phyloP scores from a whole-genome alignment of 2,113 vertebrate species.

The Ondatra zibethicus region DNA sequence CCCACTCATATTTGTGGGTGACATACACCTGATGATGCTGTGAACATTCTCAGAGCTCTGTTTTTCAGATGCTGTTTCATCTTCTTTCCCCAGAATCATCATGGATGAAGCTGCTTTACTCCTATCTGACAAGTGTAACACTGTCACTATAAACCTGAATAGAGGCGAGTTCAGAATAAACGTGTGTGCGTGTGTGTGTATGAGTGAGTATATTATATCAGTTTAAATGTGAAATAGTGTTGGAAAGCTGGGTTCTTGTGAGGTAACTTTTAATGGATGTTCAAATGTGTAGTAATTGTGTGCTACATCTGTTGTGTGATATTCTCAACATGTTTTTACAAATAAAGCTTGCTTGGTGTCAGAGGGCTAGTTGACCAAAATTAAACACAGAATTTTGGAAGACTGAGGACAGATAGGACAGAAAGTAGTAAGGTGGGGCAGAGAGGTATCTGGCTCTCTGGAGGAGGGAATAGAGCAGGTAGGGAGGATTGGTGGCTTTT shows the following conservation, averaged over 20 bases:
- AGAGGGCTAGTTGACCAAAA: no score
- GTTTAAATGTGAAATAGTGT: neutral
- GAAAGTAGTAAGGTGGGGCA: no score
- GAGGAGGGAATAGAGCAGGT: no score
- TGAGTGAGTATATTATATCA: neutral
- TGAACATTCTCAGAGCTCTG: neutral
- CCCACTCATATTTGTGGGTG: neutral
- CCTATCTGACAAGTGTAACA: constrained; percentile 96
- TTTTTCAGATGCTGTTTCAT: constrained; percentile 28
- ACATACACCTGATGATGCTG: neutral
- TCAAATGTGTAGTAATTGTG: neutral
- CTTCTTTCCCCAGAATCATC: constrained; percentile 91
- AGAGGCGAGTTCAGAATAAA: constrained; percentile 88
- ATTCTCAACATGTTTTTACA: no score
- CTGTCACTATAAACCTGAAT: constrained; percentile 91
- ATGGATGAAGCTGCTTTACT: constrained; percentile 97
- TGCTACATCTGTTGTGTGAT: neutral
- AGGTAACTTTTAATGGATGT: neutral
- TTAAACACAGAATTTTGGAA: no score
- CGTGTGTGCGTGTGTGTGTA: neutral
- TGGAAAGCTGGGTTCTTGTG: neutral
- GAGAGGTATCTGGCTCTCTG: no score
- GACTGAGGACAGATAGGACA: no score
- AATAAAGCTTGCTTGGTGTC: no score
- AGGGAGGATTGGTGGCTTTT: no score